These are phyloP conservation scores for Conger conger DNA, from an alignment of 2,113 vertebrate genomes.

Conservation along the genomic window DNA sequence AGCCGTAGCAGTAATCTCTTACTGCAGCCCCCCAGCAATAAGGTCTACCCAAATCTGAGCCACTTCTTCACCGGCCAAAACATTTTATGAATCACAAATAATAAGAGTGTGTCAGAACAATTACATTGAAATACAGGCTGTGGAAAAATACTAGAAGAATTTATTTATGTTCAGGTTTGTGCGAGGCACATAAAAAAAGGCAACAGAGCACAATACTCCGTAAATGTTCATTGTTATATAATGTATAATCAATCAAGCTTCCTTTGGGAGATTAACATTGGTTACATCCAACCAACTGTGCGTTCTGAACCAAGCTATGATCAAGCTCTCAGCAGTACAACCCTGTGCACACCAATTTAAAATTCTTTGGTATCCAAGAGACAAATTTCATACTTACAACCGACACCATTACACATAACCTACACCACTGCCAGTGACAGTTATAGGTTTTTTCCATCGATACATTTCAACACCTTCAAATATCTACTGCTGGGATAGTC, in stretches of 20 bases:
- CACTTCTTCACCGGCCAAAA: not conserved
- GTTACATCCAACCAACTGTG: not conserved
- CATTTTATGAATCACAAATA: not conserved
- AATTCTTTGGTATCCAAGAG: not conserved
- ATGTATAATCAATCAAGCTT: not conserved
- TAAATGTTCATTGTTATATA: not conserved
- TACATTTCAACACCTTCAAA: not conserved
- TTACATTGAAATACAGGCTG: not conserved
- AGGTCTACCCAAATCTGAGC: not conserved
- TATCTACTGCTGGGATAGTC: not conserved
- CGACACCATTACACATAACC: not conserved
- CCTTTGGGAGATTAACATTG: not conserved
- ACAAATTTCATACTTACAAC: not conserved
- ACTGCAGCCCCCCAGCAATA: not conserved
- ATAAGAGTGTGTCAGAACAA: not conserved
- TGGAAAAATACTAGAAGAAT: not conserved
- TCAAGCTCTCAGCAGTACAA: not conserved
- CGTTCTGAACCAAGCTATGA: not conserved
- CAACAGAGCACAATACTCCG: not conserved
- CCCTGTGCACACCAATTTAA: not conserved
- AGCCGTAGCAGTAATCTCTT: not conserved
- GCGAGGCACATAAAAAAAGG: not conserved
- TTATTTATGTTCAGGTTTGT: not conserved
- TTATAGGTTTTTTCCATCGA: not conserved
- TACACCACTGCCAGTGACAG: not conserved